Conservation (phyloP, 2,113 vertebrate species). For the Passer domesticus region DNA sequence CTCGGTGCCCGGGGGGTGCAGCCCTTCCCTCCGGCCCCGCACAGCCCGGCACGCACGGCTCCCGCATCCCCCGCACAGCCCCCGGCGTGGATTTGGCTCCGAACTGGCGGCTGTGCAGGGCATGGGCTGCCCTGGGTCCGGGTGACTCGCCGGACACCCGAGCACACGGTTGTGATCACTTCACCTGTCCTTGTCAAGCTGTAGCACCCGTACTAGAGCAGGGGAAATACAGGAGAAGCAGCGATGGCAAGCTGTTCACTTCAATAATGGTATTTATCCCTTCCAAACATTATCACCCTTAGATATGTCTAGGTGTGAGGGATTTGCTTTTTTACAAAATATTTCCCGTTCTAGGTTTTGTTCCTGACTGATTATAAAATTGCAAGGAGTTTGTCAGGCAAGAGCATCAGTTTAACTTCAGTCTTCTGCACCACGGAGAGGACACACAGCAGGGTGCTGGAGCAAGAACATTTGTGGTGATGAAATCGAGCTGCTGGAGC, state of each 20-base stretch:
- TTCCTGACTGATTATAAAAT: not conserved
- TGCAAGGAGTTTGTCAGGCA: not conserved
- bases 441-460: not conserved
- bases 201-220: not conserved
- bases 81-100: fast-evolving
- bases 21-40: not conserved
- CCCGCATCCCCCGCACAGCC: fast-evolving
- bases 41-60: fast-evolving
- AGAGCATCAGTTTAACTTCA: not conserved
- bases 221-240: not conserved
- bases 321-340: not conserved
- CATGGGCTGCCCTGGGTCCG: fast-evolving
- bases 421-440: not conserved
- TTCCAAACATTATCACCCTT: not conserved
- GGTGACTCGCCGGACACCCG: not conserved
- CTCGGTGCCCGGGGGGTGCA: not conserved
- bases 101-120: fast-evolving
- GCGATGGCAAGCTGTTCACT: fast-evolving
- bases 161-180: not conserved
- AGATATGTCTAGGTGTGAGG: not conserved
- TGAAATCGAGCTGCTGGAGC: not conserved
- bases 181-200: not conserved
- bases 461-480: not conserved
- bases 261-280: not conserved
- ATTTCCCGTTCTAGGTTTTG: not conserved